These are phyloP conservation scores for Taenioides sp. DNA, from an alignment of 2,797 vertebrate genomes.

Conservation along the genomic window DNA sequence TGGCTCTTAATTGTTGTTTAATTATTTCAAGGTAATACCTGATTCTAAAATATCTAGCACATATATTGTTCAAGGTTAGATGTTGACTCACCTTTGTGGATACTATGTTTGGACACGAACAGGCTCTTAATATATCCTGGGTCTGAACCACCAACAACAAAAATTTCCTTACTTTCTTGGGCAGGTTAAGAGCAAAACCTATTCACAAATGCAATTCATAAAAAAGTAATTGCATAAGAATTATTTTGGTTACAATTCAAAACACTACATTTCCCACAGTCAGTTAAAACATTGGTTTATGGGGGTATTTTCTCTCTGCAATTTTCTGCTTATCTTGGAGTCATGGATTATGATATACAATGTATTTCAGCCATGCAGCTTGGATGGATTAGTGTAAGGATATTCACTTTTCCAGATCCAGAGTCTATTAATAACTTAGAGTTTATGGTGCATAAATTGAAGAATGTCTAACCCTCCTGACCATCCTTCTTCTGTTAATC, in stretches of 20 bases:
- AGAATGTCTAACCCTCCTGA: conserved; percentile 19
- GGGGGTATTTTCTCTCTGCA: not conserved
- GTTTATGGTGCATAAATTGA: conserved; percentile 1
- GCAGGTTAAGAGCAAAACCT: not conserved
- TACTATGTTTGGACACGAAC: not conserved
- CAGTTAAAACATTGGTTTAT: not conserved
- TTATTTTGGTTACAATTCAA: not conserved
- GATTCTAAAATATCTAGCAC: too few species aligned
- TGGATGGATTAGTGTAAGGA: not conserved
- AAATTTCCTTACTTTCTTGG: too few species aligned
- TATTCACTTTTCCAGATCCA: conserved; percentile 4
- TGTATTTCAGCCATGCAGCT: not conserved
- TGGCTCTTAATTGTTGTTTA: too few species aligned
- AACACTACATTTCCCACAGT: not conserved
- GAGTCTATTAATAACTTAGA: conserved; percentile 2
- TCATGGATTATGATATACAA: not conserved
- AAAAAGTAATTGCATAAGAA: not conserved
- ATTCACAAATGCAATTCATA: not conserved
- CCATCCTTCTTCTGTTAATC: conserved; percentile 6
- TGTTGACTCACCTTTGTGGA: not conserved
- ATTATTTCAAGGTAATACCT: too few species aligned
- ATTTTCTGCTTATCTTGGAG: conserved; percentile 7
- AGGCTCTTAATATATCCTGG: not conserved
- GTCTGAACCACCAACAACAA: not conserved
- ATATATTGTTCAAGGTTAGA: too few species aligned